These are phyloP conservation scores for Chinchilla lanigera DNA, from an alignment of 2,113 vertebrate species.

Conservation along the genomic window DNA sequence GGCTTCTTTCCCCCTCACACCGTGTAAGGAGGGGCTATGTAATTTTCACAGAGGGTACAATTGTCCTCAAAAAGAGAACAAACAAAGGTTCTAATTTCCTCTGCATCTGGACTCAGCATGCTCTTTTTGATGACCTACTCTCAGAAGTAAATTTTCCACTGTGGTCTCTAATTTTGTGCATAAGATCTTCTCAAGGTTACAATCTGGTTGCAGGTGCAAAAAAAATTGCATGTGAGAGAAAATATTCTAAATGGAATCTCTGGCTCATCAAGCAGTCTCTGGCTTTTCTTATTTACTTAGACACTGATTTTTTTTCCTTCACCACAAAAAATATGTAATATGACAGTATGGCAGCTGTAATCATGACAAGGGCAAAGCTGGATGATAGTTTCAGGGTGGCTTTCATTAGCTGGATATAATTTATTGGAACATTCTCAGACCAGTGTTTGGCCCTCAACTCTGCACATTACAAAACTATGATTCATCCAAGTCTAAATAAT, in stretches of 20 bases:
- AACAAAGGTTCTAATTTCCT: constrained; percentile 78
- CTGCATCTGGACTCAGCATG: constrained; percentile 65
- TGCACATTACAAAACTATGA: constrained; percentile 5
- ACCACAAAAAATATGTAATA: constrained; percentile 57
- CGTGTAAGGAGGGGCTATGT: constrained; percentile 38
- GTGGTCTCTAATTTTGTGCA: constrained; percentile 71
- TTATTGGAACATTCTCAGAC: constrained; percentile 14
- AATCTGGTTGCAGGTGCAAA: constrained; percentile 76
- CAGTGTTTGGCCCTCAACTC: neutral
- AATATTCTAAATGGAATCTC: constrained; percentile 72
- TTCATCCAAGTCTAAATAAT: constrained; percentile 23
- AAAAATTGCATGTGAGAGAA: constrained; percentile 55
- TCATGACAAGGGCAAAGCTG: constrained; percentile 34
- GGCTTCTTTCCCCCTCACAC: constrained; percentile 29
- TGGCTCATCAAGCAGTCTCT: constrained; percentile 56
- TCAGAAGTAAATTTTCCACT: constrained; percentile 79
- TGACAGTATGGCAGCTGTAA: neutral
- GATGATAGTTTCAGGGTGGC: neutral
- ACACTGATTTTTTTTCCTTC: neutral
- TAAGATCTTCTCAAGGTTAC: constrained; percentile 75
- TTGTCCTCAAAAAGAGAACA: constrained; percentile 72
- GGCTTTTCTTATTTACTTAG: constrained; percentile 61
- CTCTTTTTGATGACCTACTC: constrained; percentile 71
- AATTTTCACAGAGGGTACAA: constrained; percentile 78
- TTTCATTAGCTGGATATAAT: neutral